Evolutionary conservation across 2,888 invertebrate species (phyloP).

Genomic region (Drosophila neonasuta): DNA sequence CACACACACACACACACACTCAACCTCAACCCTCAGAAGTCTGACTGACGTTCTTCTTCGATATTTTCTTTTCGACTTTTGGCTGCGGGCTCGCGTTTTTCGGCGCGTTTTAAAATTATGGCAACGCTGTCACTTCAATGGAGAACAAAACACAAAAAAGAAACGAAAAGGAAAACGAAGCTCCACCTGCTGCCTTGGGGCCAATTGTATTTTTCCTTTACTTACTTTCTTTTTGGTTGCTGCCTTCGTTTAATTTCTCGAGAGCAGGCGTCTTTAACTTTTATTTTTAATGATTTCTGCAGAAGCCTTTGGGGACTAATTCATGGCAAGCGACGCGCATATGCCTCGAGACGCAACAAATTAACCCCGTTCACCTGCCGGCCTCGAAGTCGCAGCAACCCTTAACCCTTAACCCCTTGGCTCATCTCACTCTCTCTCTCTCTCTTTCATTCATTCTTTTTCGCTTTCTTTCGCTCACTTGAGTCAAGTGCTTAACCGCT

Average conservation of each 20-base stretch:
- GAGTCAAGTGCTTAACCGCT: conserved; percentile 69
- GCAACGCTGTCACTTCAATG: conserved; percentile 66
- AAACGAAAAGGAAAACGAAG: background rate
- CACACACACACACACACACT: conserved; percentile 1
- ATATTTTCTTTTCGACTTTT: conserved; percentile 56
- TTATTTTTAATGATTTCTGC: conserved; percentile 72
- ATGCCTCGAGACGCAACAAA: conserved; percentile 71
- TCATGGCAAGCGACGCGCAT: conserved; percentile 63
- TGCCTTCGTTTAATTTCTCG: conserved; percentile 66
- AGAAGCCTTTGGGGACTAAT: conserved; percentile 76
- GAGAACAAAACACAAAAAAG: conserved; percentile 20
- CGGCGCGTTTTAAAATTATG: conserved; percentile 71
- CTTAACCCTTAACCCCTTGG: conserved; percentile 18
- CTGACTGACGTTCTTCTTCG: conserved; percentile 56
- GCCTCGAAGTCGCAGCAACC: background rate
- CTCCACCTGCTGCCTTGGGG: conserved; percentile 24
- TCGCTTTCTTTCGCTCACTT: background rate
- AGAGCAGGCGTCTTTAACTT: conserved; percentile 7
- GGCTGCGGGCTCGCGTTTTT: conserved; percentile 53
- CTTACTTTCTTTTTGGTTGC: conserved; percentile 10
- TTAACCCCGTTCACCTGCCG: conserved; percentile 61
- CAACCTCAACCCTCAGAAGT: conserved; percentile 20
- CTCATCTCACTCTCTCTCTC: background rate
- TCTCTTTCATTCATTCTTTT: too few relatives aligned
- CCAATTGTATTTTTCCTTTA: conserved; percentile 44